A percentile compares a stretch with the other conserved stretches of the same genome.
Evolutionary conservation across 2,797 vertebrate species (phyloP).

Genomic region (Aldrovandia affinis): DNA sequence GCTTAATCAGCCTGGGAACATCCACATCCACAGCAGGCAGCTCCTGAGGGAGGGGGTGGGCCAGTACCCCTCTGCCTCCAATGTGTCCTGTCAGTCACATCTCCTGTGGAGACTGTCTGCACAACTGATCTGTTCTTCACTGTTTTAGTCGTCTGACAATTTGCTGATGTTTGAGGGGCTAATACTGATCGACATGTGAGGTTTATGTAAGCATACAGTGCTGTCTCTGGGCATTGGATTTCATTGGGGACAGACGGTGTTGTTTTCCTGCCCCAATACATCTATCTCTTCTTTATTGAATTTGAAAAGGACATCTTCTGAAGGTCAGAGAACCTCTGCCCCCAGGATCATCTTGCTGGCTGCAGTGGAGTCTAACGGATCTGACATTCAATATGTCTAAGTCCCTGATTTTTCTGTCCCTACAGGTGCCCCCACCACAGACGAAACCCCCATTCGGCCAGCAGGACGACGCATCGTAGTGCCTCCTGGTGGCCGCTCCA

Average conservation of each 20-base stretch:
- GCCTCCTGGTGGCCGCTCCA: conserved; percentile 94
- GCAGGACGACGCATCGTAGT: conserved; percentile 92
- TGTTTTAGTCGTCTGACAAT: neutral
- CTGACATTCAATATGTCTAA: neutral
- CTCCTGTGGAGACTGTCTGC: neutral
- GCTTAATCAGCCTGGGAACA: neutral
- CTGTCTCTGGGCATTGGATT: neutral
- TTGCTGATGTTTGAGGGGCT: neutral
- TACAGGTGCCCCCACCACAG: conserved; percentile 69
- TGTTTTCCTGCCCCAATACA: neutral
- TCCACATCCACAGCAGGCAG: neutral
- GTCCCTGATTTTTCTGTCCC: neutral
- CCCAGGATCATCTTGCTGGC: neutral
- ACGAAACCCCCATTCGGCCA: conserved; percentile 81
- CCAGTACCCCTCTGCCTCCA: neutral
- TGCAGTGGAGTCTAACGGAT: neutral
- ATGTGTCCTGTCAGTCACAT: neutral
- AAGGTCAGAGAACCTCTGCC: conserved; percentile 3
- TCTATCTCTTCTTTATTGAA: neutral
- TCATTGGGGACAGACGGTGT: neutral
- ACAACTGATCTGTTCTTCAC: too few relatives aligned
- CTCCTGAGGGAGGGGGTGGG: neutral
- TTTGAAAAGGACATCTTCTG: conserved; percentile 12
- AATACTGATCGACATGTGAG: neutral
- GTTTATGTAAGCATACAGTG: neutral